phyloP scores from a whole-genome alignment of 2,113 vertebrate species.

The Condylura cristata region DNA sequence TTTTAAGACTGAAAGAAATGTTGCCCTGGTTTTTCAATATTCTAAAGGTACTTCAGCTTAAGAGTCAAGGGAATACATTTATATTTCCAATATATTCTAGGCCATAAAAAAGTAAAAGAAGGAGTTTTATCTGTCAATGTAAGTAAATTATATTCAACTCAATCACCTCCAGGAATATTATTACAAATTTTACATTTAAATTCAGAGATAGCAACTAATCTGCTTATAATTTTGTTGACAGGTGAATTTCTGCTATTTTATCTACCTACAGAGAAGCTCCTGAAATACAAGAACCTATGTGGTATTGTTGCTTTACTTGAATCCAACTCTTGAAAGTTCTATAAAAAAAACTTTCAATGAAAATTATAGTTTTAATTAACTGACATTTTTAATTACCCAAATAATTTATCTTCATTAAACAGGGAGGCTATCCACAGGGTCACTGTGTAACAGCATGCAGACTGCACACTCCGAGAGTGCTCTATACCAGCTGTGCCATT shows the following conservation, averaged over 20 bases:
- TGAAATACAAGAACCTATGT: slow-evolving; percentile 50
- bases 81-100: slow-evolving; percentile 55
- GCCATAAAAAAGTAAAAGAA: slow-evolving; percentile 48
- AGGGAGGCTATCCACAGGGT: neutral
- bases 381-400: slow-evolving; percentile 59
- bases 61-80: slow-evolving; percentile 23
- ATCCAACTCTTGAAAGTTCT: slow-evolving; percentile 43
- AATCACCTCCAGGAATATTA: slow-evolving; percentile 51
- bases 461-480: neutral
- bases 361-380: slow-evolving; percentile 61
- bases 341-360: slow-evolving; percentile 19
- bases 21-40: slow-evolving; percentile 45
- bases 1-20: slow-evolving; percentile 43
- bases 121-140: slow-evolving; percentile 41
- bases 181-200: slow-evolving; percentile 64
- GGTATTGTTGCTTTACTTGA: slow-evolving; percentile 24
- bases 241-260: slow-evolving; percentile 42
- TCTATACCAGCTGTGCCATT: neutral
- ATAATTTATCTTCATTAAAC: slow-evolving; percentile 64
- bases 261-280: slow-evolving; percentile 39
- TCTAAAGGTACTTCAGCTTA: slow-evolving; percentile 40
- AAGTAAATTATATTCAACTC: slow-evolving; percentile 60
- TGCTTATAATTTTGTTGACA: slow-evolving; percentile 68
- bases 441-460: slow-evolving; percentile 4
- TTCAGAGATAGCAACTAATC: slow-evolving; percentile 51